Percentiles rank a stretch among this genome's conserved stretches.
Conservation (phyloP, 1,140 invertebrate species). For the Diabrotica virgifera region DNA sequence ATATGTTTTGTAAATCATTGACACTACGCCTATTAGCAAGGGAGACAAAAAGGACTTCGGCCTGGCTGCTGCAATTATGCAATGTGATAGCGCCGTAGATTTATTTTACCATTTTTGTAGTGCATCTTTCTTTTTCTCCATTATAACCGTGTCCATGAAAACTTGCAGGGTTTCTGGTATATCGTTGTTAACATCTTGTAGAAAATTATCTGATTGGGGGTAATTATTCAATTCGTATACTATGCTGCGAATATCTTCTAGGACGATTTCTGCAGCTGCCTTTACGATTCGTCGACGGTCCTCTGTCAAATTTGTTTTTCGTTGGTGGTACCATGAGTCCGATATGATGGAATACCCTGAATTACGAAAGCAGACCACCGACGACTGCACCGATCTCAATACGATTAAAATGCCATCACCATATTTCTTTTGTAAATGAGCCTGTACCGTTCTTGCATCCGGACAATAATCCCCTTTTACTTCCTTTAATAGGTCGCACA, state of each 20-base stretch:
- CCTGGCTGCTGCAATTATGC: constrained; percentile 7
- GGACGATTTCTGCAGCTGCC: not conserved
- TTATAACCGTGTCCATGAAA: not conserved
- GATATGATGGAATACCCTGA: not conserved
- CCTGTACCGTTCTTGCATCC: not conserved
- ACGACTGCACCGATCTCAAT: not conserved
- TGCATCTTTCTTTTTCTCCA: too few species aligned
- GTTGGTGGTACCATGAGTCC: not conserved
- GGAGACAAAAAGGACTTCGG: constrained; percentile 8
- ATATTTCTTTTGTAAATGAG: not conserved
- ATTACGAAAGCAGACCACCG: not conserved
- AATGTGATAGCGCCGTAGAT: constrained; percentile 12
- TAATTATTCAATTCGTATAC: not conserved
- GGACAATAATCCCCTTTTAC: not conserved
- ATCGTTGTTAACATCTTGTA: not conserved
- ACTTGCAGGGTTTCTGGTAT: not conserved
- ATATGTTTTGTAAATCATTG: constrained; percentile 17
- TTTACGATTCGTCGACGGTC: not conserved
- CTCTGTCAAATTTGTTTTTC: not conserved
- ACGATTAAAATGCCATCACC: not conserved
- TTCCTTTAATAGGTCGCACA: not conserved
- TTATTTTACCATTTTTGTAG: constrained; percentile 7
- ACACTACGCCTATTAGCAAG: not conserved
- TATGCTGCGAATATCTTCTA: not conserved
- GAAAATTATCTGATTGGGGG: not conserved